Base-by-base conservation (phyloP, 2,797 vertebrate species). In the Sebastes alutus region DNA sequence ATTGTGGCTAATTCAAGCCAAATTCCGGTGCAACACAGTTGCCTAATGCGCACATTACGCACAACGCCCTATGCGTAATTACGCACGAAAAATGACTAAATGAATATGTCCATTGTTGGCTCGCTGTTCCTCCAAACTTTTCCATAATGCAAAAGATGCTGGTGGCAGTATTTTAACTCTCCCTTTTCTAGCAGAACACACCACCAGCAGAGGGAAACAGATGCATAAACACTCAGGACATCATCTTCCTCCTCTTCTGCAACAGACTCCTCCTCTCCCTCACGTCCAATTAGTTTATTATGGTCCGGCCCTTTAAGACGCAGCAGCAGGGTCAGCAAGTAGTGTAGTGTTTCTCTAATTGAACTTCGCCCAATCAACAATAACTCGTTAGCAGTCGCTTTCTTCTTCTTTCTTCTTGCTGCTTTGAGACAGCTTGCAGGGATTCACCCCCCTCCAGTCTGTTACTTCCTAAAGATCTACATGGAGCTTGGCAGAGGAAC, bases 331-430 rank as follows among this genome's bases (percentile, higher is more conserved):
- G 94, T 95, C 95, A 96, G 93, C 93, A 87, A 93, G 93, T 92
- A 92, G 95, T 93, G 90, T 93, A 94, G 94, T 87, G 93, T 96
- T 95, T 93, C 95, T 96, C 96, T 96, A 96, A 96, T 96, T 96
- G 96, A 96, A 96, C 94, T 95, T 95, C 95, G 93, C 95, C 95
- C 96, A 97, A 96, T 96, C 96, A 96, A 96, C 96, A 95, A 94
- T 92, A 95, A 96, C 94, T 96, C 92, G 95, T 96, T 96, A 96
- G 96, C 95, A 92, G 89, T 79, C 83, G 90, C 93, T 91, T 93
- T 92, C 89, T 94, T 89, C 87, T 93, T 88, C 89, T 86, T 83
- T 89, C 87, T 93, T 88, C 89, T 86, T 83, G 78, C 87, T 91
- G 85, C 85, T 69, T 60, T 60, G 72, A 88, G 91, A 92, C 92